Evolutionary conservation across 2,797 vertebrate species (phyloP), one percentile per base, ranked within the genome.

Genomic region (Gymnopithys bicolor): DNA sequence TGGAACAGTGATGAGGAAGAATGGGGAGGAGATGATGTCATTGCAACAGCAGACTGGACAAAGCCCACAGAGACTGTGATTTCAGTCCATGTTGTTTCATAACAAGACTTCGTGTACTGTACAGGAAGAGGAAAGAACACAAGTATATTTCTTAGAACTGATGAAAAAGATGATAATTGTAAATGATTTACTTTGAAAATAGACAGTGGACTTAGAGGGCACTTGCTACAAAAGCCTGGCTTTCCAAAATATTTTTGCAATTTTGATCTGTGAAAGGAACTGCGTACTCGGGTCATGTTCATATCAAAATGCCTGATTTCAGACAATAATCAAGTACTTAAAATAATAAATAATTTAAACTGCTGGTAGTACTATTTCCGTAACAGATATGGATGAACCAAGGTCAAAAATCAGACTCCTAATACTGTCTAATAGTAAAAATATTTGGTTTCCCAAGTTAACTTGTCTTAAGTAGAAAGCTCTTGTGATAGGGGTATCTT

Each of bases 401-500:
- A 83, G 79, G 33, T 70, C 3, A 92, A 79, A 94, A 82, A 53
- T 63, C 32, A 73, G 73, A 41, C 71, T 73, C 59, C 25, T 62
- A 78, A 64, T 95, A 10, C 18, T 66, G 9, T 64, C 27, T 87
- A 71, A 69, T 19, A 69, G 13, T 77, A 60, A 85, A 87, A 85
- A 56, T 80, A 84, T 58, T 74, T 84, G 23, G 30, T 70, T 89
- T 91, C 67, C 45, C 1, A 11, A 87, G 35, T 55, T 55, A n/a
- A 60, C 86, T 84, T 84, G 4, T 84, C 78, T 76, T 17, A 82
- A 33, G 39, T 43, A 88, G 74, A 84, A 76, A 45, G 80, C 52
- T 56, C 17, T 86, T 43, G 11, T 90, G 60, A 63, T 88, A 71
- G 66, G 81, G 81, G 53, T 89, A 77, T 95, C 89, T 94, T 89